Percentiles rank a stretch among this genome's conserved stretches.
Conservation (phyloP, 2,888 invertebrate species). For the Cosmia trapezina region DNA sequence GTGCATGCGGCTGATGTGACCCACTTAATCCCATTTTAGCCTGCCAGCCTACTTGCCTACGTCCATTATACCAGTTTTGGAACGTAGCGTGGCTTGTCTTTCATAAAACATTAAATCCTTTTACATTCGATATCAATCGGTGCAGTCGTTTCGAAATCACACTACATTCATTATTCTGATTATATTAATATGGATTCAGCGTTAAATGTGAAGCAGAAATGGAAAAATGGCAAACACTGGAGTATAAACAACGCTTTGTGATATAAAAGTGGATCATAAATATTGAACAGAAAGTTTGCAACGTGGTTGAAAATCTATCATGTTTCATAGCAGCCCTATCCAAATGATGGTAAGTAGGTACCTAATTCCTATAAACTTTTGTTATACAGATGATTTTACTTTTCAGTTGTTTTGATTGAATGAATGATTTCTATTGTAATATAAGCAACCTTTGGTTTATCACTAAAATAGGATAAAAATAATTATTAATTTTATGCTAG, state of each 20-base stretch:
- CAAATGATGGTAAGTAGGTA: constrained; percentile 25
- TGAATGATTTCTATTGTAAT: neutral
- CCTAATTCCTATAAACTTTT: neutral
- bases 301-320: constrained; percentile 59
- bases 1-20: neutral
- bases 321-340: constrained; percentile 40
- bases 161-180: constrained; percentile 1
- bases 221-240: constrained; percentile 63
- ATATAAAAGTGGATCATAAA: constrained; percentile 72
- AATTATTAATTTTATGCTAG: neutral
- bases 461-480: neutral
- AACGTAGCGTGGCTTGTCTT: neutral
- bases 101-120: neutral
- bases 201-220: constrained; percentile 61
- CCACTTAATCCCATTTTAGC: too few relatives aligned
- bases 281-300: constrained; percentile 71
- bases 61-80: too few relatives aligned
- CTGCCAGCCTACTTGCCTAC: neutral
- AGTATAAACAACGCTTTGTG: constrained; percentile 67
- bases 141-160: neutral
- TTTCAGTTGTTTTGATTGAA: neutral
- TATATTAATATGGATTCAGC: constrained; percentile 17
- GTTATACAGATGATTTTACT: constrained; percentile 9
- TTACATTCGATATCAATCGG: neutral
- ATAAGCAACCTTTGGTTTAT: neutral